Percentiles rank a stretch among this genome's conserved stretches.
phyloP scores from a whole-genome alignment of 2,888 invertebrate species.

The Tenthredo distinguenda region DNA sequence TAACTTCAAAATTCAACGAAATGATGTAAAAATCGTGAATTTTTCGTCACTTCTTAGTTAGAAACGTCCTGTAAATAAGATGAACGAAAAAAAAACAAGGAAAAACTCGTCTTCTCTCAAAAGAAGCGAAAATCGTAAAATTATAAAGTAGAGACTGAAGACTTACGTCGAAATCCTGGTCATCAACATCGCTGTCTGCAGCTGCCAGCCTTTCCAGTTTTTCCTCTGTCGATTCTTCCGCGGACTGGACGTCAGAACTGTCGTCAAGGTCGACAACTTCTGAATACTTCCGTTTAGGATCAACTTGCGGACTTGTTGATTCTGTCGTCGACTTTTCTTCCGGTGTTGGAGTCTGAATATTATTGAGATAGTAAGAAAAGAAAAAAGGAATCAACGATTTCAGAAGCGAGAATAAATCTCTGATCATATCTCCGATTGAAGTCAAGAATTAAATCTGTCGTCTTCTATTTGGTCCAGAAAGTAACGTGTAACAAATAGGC shows the following conservation, averaged over 20 bases:
- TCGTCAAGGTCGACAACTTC: constrained; percentile 60
- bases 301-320: constrained; percentile 58
- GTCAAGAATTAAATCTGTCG: neutral
- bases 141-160: neutral
- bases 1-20: too few species aligned
- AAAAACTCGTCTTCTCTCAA: neutral
- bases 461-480: neutral
- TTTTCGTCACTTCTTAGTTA: too few species aligned
- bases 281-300: constrained; percentile 65
- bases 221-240: constrained; percentile 59
- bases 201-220: constrained; percentile 64
- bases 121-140: neutral
- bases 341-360: constrained; percentile 57
- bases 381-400: neutral
- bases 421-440: too few species aligned
- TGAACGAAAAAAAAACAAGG: too few species aligned
- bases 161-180: constrained; percentile 56
- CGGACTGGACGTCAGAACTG: constrained; percentile 59
- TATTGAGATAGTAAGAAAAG: neutral
- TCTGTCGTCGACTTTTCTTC: constrained; percentile 66
- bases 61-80: too few species aligned
- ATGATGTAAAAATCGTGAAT: too few species aligned
- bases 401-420: neutral
- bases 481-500: neutral
- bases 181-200: constrained; percentile 61